These are phyloP conservation scores for Alitta virens DNA, from an alignment of 2,888 invertebrate genomes.

Conservation along the genomic window DNA sequence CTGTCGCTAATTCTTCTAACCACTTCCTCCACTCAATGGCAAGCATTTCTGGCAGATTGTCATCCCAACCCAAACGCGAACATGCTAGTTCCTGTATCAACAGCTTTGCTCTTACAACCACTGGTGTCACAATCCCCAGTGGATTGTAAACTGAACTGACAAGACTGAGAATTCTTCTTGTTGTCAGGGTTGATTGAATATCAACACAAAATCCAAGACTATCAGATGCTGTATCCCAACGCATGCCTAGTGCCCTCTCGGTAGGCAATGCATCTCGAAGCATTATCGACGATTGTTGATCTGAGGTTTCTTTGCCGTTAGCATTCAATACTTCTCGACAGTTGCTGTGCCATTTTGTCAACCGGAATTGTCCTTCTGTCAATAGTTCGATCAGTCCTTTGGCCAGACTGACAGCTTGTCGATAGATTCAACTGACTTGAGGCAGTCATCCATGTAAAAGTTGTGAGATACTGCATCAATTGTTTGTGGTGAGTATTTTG, in stretches of 20 bases:
- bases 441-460: constrained; percentile 29
- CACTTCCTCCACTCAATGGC: constrained; percentile 11
- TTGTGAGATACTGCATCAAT: constrained; percentile 19
- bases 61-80: constrained; percentile 10
- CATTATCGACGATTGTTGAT: too few relatives aligned
- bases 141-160: constrained; percentile 18
- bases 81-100: constrained; percentile 10
- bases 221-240: neutral
- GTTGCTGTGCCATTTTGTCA: too few relatives aligned
- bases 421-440: constrained; percentile 9
- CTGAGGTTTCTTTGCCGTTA: too few relatives aligned
- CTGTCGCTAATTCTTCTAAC: neutral
- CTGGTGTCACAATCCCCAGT: constrained; percentile 56
- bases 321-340: too few relatives aligned
- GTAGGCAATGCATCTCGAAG: neutral
- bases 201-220: constrained; percentile 1
- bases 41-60: constrained; percentile 6
- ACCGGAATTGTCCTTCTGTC: too few relatives aligned
- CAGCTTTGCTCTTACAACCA: constrained; percentile 32
- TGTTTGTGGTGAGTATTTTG: constrained; percentile 13
- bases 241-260: constrained; percentile 3
- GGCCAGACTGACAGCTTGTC: constrained; percentile 2
- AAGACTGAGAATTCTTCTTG: constrained; percentile 11
- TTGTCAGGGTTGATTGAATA: neutral
- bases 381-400: neutral